Conservation (phyloP, 23 tunicate species). For the Halocynthia roretzi region DNA sequence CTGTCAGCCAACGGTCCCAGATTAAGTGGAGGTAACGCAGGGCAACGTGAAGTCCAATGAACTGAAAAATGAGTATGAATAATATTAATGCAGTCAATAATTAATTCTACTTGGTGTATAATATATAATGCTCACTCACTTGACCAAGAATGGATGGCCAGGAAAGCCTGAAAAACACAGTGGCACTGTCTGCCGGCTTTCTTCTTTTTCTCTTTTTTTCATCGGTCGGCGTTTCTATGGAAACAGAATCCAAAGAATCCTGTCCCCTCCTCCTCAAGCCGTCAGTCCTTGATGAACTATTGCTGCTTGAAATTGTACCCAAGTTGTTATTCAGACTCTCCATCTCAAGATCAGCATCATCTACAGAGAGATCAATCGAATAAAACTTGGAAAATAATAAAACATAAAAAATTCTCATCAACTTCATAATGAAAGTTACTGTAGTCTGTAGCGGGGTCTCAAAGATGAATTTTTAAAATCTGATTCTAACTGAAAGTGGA, state of each 20-base stretch:
- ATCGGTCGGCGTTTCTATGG: background rate
- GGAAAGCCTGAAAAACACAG: background rate
- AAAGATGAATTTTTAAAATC: no score
- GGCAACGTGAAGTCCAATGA: constrained; percentile 14
- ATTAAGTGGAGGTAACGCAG: constrained; percentile 13
- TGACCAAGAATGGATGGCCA: constrained; percentile 6
- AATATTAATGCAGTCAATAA: no score
- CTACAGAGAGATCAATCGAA: no score
- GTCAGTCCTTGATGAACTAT: background rate
- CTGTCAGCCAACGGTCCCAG: constrained; percentile 21
- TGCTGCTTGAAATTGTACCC: no score
- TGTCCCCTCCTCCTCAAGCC: constrained; percentile 9
- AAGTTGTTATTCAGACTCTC: no score
- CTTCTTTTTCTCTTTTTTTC: background rate
- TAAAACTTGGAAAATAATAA: no score
- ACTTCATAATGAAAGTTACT: no score
- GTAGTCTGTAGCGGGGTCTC: no score
- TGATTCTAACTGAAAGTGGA: no score
- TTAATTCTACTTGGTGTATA: background rate
- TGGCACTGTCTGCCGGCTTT: constrained; percentile 1
- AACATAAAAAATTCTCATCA: no score
- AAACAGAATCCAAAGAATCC: background rate
- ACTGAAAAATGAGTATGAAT: background rate
- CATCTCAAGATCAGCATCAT: no score
- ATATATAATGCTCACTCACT: constrained; percentile 2